Base-by-base conservation (phyloP, 2,888 invertebrate species). In the Ectemnius lituratus region DNA sequence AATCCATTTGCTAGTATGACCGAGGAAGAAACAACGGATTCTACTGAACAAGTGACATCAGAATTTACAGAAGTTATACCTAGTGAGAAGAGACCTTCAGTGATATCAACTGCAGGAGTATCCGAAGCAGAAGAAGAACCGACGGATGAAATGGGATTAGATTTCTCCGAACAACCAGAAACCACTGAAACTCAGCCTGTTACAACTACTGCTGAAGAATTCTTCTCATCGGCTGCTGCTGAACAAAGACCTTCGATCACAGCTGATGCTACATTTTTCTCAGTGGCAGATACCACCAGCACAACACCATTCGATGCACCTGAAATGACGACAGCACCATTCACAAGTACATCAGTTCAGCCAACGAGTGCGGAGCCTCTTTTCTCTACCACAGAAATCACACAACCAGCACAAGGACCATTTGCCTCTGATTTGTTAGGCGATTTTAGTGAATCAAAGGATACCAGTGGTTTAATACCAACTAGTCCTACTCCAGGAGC, bases 181-280 rank as follows among this genome's bases (percentile, higher is more conserved):
- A 49, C 37, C 0, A 20, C 59, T 0, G 66, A 58, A 2, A 13
- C 45, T 45, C 70, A 67, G 45, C 62, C 59, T 14, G 20, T 18
- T 89, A 1, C 89, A 82, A 8, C 89, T 68, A 58, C 80, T 13
- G 46, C 85, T 81, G 52, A 92, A 91, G 13, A 92, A 90, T 2
- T 90, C 88, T 6, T 86, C 91, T n/a, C 92, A 89, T 0, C 92
- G 85, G 2, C 92, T 92, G 0, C 92, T 8, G n/a, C 57, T 0
- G 45, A 73, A 90, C 91, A 28, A 89, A 86, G 45, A 1, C 8
- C 79, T 2, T 27, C 67, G 2, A 20, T 23, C 0, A 58, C 68
- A 1, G 46, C 65, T 0, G 79, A 73, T 1, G 64, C 82, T 0
- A 67, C 77, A 61, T 84, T 87, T 47, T 88, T 87, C 66, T 80